These are phyloP conservation scores for Solenopsis invicta DNA, from an alignment of 1,140 invertebrate genomes.

Conservation along the genomic window DNA sequence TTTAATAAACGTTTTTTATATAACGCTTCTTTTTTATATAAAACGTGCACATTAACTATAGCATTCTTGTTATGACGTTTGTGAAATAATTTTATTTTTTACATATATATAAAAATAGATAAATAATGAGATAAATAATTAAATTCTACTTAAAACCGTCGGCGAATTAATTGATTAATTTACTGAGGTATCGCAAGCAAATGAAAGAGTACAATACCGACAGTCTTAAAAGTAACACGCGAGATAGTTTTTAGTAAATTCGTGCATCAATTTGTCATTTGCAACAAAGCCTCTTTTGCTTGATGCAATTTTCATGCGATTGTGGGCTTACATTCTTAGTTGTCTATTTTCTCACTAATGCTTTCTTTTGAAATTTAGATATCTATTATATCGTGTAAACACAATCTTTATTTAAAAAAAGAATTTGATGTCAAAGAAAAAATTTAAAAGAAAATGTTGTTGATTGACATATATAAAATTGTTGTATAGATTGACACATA, in stretches of 20 bases:
- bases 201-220: not conserved
- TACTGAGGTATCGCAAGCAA: not conserved
- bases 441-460: not conserved
- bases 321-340: slow-evolving; percentile 44
- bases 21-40: not conserved
- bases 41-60: not conserved
- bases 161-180: not conserved
- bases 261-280: slow-evolving; percentile 29
- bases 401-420: slow-evolving; percentile 26
- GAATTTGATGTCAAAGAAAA: not conserved
- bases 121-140: not conserved
- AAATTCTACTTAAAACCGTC: not conserved
- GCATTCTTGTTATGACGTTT: not conserved
- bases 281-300: slow-evolving; percentile 47
- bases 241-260: slow-evolving; percentile 42
- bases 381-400: no score
- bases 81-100: not conserved
- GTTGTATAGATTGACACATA: not conserved
- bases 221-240: slow-evolving; percentile 23
- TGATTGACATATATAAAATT: not conserved
- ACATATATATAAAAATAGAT: not conserved
- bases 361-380: slow-evolving; percentile 39
- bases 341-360: slow-evolving; percentile 39
- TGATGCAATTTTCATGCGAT: slow-evolving; percentile 34
- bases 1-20: slow-evolving; percentile 13